A percentile compares a stretch with the other conserved stretches of the same genome.
These are phyloP conservation scores for Teleogryllus occipitalis DNA, from an alignment of 1,140 invertebrate species.

Conservation along the genomic window DNA sequence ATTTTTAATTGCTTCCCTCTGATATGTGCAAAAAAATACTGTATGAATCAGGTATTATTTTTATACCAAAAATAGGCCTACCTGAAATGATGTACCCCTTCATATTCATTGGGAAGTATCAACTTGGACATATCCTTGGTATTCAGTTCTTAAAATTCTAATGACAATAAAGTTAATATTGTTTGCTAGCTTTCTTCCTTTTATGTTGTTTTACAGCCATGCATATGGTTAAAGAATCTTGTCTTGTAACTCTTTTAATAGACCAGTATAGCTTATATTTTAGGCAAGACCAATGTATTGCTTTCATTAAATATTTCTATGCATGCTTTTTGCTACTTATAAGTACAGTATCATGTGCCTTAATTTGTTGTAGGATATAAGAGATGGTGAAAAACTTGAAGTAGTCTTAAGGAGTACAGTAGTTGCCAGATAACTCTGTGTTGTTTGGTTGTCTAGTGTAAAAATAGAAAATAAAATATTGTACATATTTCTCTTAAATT, in stretches of 20 bases:
- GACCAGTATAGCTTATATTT: not conserved
- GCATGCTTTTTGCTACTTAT: slow-evolving; percentile 4
- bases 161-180: not conserved
- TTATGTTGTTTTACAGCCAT: not conserved
- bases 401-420: not conserved
- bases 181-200: not conserved
- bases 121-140: not conserved
- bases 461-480: not conserved
- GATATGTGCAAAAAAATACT: not conserved
- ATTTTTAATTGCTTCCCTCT: not conserved
- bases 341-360: not conserved
- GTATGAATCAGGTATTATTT: not conserved
- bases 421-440: not conserved
- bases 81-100: not conserved
- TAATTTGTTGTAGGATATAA: not conserved
- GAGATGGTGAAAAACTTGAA: not conserved
- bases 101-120: not conserved
- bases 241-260: not conserved
- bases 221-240: not conserved
- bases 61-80: not conserved
- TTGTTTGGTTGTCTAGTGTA: not conserved
- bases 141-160: not conserved
- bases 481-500: not conserved
- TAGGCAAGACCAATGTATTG: not conserved
- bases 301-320: slow-evolving; percentile 1